Percentiles rank a stretch among this genome's conserved stretches.
Evolutionary conservation across 1,140 invertebrate genomes (phyloP).

Genomic region (Drosophila rufa): DNA sequence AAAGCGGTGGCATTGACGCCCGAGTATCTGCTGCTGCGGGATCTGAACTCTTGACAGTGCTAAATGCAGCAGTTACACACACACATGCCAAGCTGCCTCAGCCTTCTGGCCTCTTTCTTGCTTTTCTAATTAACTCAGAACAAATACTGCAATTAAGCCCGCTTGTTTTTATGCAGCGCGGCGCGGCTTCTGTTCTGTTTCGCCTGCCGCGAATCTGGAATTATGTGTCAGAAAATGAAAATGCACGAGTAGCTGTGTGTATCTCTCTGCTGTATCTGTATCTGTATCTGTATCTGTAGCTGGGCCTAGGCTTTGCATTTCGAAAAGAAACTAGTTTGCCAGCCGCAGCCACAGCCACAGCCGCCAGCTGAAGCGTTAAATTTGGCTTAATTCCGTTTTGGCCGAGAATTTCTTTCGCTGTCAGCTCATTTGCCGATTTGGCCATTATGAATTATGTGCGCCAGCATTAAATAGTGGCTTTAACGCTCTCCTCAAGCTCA

Average conservation of each 20-base stretch:
- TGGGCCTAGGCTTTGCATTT: slow-evolving; percentile 55
- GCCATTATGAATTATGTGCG: slow-evolving; percentile 76
- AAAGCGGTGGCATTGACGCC: slow-evolving; percentile 43
- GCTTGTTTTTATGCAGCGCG: slow-evolving; percentile 63
- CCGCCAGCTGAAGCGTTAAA: slow-evolving; percentile 76
- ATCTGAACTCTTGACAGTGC: slow-evolving; percentile 78
- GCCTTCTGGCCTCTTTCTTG: slow-evolving; percentile 41
- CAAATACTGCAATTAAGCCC: slow-evolving; percentile 82
- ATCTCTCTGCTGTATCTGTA: slow-evolving; percentile 7
- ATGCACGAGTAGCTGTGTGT: slow-evolving; percentile 46
- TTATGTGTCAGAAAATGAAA: slow-evolving; percentile 85
- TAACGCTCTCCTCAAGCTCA: slow-evolving; percentile 15
- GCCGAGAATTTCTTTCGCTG: slow-evolving; percentile 66
- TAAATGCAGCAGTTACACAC: slow-evolving; percentile 81
- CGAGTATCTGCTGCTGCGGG: slow-evolving; percentile 19
- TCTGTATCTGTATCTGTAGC: slow-evolving; percentile 16
- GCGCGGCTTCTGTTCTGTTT: slow-evolving; percentile 44
- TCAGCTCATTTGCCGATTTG: slow-evolving; percentile 58
- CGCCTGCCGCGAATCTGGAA: slow-evolving; percentile 73
- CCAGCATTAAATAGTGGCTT: slow-evolving; percentile 71
- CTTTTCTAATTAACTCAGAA: slow-evolving; percentile 82
- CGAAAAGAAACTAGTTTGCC: slow-evolving; percentile 72
- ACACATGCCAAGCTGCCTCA: slow-evolving; percentile 48
- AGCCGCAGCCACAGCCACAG: background rate
- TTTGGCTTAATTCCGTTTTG: slow-evolving; percentile 76